Conservation (phyloP, 2,888 invertebrate genomes). For the Nudaria mundana region DNA sequence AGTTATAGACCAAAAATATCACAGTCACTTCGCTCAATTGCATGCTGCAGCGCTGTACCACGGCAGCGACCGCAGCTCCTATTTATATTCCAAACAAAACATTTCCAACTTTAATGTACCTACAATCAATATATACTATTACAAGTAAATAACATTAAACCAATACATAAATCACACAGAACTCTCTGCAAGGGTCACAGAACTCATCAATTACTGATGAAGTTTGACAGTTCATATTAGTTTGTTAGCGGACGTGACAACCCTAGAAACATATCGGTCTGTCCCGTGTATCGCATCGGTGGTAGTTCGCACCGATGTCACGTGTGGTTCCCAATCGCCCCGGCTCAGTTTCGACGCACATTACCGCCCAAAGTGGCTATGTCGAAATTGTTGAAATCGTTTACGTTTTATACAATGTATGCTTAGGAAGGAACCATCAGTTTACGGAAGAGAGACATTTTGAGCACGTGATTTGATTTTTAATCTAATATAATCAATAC, state of each 20-base stretch:
- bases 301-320: constrained; percentile 37
- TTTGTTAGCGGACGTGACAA: constrained; percentile 8
- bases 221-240: constrained; percentile 31
- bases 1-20: no score
- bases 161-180: constrained; percentile 24
- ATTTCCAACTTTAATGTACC: background rate
- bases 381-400: constrained; percentile 36
- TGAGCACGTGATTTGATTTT: constrained; percentile 22
- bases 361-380: constrained; percentile 37
- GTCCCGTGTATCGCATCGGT: constrained; percentile 13
- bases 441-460: constrained; percentile 17
- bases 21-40: no score
- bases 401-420: constrained; percentile 31
- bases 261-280: constrained; percentile 11
- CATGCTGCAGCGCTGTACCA: no score
- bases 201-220: constrained; percentile 25
- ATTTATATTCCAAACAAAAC: no score
- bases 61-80: no score
- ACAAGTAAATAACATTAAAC: constrained; percentile 7
- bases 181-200: background rate
- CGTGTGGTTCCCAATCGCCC: constrained; percentile 33
- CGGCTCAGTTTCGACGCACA: constrained; percentile 38
- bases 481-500: constrained; percentile 9
- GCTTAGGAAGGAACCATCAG: constrained; percentile 26
- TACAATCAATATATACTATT: no score